Conservation (phyloP, 30 jellyfish, hydroid and myxozoan species). For the Chrysaora quinquecirrha region DNA sequence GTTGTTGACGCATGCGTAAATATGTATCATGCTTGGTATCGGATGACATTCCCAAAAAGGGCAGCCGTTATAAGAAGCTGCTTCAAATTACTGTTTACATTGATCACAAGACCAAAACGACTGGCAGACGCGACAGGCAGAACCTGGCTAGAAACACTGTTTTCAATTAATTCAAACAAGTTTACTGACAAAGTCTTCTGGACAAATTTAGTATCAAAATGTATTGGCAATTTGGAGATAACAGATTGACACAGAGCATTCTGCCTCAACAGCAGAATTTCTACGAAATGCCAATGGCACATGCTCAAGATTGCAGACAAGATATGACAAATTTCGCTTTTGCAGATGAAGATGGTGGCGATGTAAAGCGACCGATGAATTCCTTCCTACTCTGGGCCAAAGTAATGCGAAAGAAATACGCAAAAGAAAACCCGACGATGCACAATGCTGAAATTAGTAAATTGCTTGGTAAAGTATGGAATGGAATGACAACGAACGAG, state of each 20-base stretch:
- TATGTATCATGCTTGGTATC: constrained; percentile 23
- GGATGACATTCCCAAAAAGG: constrained; percentile 48
- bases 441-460: constrained; percentile 97
- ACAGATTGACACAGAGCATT: constrained; percentile 66
- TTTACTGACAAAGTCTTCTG: constrained; percentile 15
- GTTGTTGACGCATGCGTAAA: constrained; percentile 64
- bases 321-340: constrained; percentile 51
- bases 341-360: constrained; percentile 79
- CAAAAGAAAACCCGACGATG: constrained; percentile 93
- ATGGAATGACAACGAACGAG: constrained; percentile 85
- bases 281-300: constrained; percentile 56
- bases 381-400: constrained; percentile 97
- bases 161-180: not conserved
- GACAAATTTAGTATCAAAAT: constrained; percentile 7
- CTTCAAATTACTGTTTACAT: not conserved
- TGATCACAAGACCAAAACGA: not conserved
- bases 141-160: not conserved
- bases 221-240: constrained; percentile 69
- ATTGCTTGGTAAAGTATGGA: constrained; percentile 94
- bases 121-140: constrained; percentile 4
- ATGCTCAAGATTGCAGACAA: constrained; percentile 23
- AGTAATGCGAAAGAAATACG: constrained; percentile 92
- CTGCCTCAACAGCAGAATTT: constrained; percentile 51
- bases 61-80: constrained; percentile 1
- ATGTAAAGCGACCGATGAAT: constrained; percentile 98